These are phyloP conservation scores for Sisyra nigra DNA, from an alignment of 2,888 invertebrate species.

Conservation along the genomic window DNA sequence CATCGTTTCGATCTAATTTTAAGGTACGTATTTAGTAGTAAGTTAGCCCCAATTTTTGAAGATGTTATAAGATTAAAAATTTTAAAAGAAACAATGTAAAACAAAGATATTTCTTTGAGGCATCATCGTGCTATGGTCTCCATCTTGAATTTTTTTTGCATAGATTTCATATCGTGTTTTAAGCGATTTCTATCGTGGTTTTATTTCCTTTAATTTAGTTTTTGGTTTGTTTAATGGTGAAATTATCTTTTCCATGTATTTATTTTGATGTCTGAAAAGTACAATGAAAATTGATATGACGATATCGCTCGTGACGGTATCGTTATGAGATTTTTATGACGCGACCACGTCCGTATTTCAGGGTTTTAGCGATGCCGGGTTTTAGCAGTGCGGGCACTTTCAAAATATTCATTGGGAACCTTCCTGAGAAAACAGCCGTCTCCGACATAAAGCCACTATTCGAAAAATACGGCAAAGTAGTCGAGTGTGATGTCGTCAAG, in stretches of 20 bases:
- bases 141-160: no score
- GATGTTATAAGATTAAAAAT: no score
- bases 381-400: constrained; percentile 71
- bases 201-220: background rate
- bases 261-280: background rate
- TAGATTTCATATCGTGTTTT: no score
- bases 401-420: constrained; percentile 96
- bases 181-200: no score
- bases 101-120: no score
- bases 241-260: background rate
- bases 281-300: background rate
- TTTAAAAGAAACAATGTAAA: no score
- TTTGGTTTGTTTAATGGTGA: background rate
- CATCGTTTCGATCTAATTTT: no score
- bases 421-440: constrained; percentile 81
- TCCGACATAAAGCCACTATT: constrained; percentile 82
- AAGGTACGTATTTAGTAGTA: no score
- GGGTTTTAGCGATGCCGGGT: constrained; percentile 59
- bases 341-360: constrained; percentile 15
- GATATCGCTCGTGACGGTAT: background rate
- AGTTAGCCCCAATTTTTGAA: no score
- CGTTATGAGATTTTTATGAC: constrained; percentile 3
- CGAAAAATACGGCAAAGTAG: constrained; percentile 93
- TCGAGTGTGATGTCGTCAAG: constrained; percentile 95
- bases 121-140: no score